phyloP scores from a whole-genome alignment of 2,113 vertebrate species.

The Monarcha castaneiventris region DNA sequence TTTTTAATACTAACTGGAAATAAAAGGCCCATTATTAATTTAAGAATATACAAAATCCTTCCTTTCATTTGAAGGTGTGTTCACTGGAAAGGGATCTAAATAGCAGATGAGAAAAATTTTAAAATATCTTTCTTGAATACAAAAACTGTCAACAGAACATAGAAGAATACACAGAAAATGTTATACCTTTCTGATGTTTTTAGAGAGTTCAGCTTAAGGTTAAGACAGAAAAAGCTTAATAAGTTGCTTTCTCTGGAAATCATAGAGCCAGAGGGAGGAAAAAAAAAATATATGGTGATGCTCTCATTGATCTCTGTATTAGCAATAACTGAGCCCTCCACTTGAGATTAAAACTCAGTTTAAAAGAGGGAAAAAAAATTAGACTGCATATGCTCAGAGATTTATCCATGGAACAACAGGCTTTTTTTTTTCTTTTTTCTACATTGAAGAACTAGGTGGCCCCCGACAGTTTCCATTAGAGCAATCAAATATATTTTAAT shows the following conservation, averaged over 20 bases:
- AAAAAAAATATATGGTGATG: neutral
- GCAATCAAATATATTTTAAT: neutral
- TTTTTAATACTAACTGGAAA: neutral
- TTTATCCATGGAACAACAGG: neutral
- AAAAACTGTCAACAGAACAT: neutral
- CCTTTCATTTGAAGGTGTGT: neutral
- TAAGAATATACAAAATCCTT: neutral
- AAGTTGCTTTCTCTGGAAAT: neutral
- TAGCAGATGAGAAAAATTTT: neutral
- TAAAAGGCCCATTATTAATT: neutral
- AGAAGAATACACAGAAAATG: neutral
- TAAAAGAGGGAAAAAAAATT: neutral
- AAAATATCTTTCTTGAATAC: neutral
- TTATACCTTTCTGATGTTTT: neutral
- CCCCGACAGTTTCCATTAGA: neutral
- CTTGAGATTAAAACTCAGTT: neutral
- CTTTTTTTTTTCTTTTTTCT: neutral
- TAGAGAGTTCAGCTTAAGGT: neutral
- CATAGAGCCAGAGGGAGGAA: neutral
- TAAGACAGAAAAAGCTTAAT: neutral
- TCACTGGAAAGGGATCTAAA: neutral
- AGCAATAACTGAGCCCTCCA: neutral
- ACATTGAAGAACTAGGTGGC: neutral
- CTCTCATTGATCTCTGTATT: neutral
- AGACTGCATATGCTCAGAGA: neutral